Evolutionary conservation across 2,888 invertebrate genomes (phyloP).

Genomic region (Falcaria lacertinaria): DNA sequence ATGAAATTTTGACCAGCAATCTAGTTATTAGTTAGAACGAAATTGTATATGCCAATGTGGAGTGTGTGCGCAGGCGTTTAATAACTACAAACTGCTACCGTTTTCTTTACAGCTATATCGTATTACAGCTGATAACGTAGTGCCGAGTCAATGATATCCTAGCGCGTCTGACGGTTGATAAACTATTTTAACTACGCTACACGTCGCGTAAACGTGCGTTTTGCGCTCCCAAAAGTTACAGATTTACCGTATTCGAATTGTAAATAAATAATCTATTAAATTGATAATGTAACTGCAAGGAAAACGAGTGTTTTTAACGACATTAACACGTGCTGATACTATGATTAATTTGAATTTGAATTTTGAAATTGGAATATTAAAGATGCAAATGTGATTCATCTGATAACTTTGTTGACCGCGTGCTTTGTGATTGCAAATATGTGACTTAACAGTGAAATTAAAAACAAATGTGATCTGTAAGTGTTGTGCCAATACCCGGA

Average conservation of each 20-base stretch:
- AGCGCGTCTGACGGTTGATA: slow-evolving; percentile 15
- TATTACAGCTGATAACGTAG: slow-evolving; percentile 49
- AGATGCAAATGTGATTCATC: not conserved
- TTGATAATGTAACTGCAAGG: no score
- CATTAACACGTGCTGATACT: no score
- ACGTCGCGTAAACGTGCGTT: slow-evolving; percentile 3
- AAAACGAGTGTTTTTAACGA: no score
- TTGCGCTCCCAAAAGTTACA: not conserved
- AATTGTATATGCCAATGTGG: slow-evolving; percentile 5
- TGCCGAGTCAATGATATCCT: slow-evolving; percentile 27
- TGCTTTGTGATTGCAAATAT: not conserved
- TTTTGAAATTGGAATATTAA: not conserved
- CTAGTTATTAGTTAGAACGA: not conserved
- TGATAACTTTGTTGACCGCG: not conserved
- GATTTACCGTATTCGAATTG: not conserved
- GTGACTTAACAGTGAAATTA: not conserved
- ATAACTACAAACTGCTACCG: slow-evolving; percentile 34
- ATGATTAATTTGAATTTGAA: not conserved
- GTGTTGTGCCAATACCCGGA: no score
- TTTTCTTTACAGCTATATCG: slow-evolving; percentile 49
- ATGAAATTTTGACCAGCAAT: no score
- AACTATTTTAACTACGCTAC: slow-evolving; percentile 14
- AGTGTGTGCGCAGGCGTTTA: slow-evolving; percentile 35
- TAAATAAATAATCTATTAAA: not conserved
- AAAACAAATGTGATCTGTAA: not conserved